These are phyloP conservation scores for Trachurus trachurus DNA, from an alignment of 2,797 vertebrate genomes.

Conservation along the genomic window DNA sequence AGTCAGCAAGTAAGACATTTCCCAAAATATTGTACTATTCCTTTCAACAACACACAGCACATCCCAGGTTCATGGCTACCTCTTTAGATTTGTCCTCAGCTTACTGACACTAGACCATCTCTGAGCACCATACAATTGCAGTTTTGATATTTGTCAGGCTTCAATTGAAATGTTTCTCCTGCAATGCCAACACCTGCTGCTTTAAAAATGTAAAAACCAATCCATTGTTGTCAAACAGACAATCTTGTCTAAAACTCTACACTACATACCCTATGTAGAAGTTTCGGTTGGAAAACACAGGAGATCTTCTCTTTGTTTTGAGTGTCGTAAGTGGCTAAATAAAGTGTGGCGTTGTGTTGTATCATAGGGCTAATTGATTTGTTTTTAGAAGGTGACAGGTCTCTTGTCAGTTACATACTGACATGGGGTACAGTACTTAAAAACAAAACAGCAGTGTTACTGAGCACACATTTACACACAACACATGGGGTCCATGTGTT, in stretches of 20 bases:
- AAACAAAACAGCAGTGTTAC: constrained; percentile 84
- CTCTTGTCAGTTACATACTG: constrained; percentile 77
- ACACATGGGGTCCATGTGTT: constrained; percentile 77
- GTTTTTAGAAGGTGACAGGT: constrained; percentile 63
- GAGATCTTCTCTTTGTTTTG: constrained; percentile 22
- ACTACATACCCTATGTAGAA: constrained; percentile 20
- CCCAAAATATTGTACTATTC: constrained; percentile 18
- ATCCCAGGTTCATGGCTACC: neutral
- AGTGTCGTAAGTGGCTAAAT: constrained; percentile 17
- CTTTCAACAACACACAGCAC: constrained; percentile 7
- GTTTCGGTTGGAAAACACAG: constrained; percentile 20
- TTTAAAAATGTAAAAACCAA: constrained; percentile 11
- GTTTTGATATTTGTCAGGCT: constrained; percentile 2
- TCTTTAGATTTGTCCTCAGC: constrained; percentile 19
- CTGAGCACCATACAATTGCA: constrained; percentile 3
- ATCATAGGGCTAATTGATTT: constrained; percentile 36
- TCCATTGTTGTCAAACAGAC: neutral
- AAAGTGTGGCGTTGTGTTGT: constrained; percentile 26
- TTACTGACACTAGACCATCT: constrained; percentile 3
- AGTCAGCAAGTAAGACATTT: neutral
- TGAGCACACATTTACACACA: constrained; percentile 82
- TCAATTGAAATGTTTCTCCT: constrained; percentile 1
- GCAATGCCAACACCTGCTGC: constrained; percentile 1
- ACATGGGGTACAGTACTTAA: constrained; percentile 85
- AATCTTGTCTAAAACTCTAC: constrained; percentile 19